Conservation (phyloP, 2,797 vertebrate species). For the Sebastes hubbsi region DNA sequence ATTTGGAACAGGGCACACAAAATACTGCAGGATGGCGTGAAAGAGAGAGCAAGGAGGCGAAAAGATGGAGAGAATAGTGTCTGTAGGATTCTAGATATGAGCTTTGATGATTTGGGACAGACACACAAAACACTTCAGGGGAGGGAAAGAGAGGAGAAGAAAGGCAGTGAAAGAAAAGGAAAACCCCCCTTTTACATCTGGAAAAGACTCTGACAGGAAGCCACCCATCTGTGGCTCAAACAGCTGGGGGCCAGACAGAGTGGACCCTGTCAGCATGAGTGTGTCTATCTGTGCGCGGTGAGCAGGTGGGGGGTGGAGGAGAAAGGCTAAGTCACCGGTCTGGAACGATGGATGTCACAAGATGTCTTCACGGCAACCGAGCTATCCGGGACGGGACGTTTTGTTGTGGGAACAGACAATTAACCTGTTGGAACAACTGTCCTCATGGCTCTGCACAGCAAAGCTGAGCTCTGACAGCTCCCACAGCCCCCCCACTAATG, state of each 20-base stretch:
- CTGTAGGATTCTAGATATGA: background rate
- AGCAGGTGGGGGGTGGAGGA: constrained; percentile 44
- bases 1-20: background rate
- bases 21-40: background rate
- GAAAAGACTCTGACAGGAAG: constrained; percentile 72
- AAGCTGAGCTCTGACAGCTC: constrained; percentile 26
- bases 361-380: constrained; percentile 43
- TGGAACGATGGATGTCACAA: constrained; percentile 66
- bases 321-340: constrained; percentile 38
- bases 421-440: constrained; percentile 55
- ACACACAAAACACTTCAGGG: constrained; percentile 30
- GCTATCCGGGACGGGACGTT: background rate
- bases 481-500: constrained; percentile 19
- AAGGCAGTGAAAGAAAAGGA: constrained; percentile 42
- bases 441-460: constrained; percentile 13
- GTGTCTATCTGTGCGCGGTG: constrained; percentile 33
- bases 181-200: constrained; percentile 56
- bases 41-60: background rate
- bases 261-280: constrained; percentile 51
- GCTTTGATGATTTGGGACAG: constrained; percentile 52
- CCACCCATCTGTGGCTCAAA: constrained; percentile 71
- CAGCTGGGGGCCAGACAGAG: constrained; percentile 67
- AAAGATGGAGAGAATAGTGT: background rate
- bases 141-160: constrained; percentile 38
- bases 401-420: constrained; percentile 41